Percentiles rank a stretch among this genome's conserved stretches.
phyloP scores from a whole-genome alignment of 2,888 invertebrate species.

The Meiosimyza platycephala region DNA sequence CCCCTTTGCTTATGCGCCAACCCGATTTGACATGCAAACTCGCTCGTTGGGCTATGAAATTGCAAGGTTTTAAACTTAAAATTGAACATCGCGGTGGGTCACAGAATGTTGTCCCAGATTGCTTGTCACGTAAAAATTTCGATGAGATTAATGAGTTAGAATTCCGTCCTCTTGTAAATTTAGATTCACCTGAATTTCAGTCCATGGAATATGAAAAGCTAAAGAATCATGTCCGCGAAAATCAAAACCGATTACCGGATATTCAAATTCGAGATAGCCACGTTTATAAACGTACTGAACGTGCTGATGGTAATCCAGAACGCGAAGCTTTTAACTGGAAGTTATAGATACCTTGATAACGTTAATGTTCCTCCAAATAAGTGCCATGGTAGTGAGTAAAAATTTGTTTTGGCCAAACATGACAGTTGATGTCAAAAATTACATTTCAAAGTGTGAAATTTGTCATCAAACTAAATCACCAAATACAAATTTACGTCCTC shows the following conservation, averaged over 20 bases:
- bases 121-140: too few species aligned
- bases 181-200: conserved; percentile 21
- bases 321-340: conserved; percentile 32
- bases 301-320: too few species aligned
- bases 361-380: conserved; percentile 31
- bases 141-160: not conserved
- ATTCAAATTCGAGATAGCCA: not conserved
- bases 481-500: conserved; percentile 25
- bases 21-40: not conserved
- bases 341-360: conserved; percentile 30
- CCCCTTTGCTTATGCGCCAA: conserved; percentile 25
- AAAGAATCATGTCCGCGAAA: not conserved
- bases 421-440: conserved; percentile 27
- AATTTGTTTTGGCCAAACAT: conserved; percentile 36
- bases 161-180: not conserved
- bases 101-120: too few species aligned
- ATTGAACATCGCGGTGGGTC: too few species aligned
- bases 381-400: conserved; percentile 29
- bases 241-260: conserved; percentile 19
- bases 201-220: conserved; percentile 8
- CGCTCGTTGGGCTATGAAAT: conserved; percentile 5
- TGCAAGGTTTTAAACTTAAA: not conserved
- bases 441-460: conserved; percentile 10
- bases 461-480: conserved; percentile 32
- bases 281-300: too few species aligned